phyloP scores from a whole-genome alignment of 2,113 vertebrate species.

The Labeo catla region DNA sequence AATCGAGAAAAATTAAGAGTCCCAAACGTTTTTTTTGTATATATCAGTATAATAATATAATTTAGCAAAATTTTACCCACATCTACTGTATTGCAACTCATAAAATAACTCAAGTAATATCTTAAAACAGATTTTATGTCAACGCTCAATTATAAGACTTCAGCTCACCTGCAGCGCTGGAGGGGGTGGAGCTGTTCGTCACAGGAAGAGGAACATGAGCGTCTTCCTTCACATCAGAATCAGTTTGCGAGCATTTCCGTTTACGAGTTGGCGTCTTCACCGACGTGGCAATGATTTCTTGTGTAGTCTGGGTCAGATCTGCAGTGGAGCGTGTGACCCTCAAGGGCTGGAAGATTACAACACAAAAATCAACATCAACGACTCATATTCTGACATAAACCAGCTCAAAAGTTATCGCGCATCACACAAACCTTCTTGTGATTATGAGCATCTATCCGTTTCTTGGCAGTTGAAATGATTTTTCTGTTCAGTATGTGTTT shows the following conservation, averaged over 20 bases:
- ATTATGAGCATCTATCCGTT: background rate
- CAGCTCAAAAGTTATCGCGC: background rate
- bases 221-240: conserved; percentile 22
- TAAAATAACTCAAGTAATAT: background rate
- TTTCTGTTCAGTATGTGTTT: background rate
- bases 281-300: background rate
- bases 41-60: no score
- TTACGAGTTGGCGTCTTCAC: background rate
- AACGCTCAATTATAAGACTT: background rate
- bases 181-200: background rate
- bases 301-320: background rate
- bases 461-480: background rate
- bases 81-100: background rate
- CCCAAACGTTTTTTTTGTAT: no score
- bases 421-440: conserved; percentile 17
- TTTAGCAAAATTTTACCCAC: background rate
- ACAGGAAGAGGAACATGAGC: background rate
- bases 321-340: background rate
- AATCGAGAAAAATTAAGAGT: background rate
- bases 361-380: background rate
- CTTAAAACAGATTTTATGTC: background rate
- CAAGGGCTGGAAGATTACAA: background rate
- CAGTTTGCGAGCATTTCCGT: background rate
- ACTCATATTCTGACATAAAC: background rate
- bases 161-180: conserved; percentile 21